Conservation (phyloP, 92 coral and sea anemone genomes). For the Palythoa grandiflora region DNA sequence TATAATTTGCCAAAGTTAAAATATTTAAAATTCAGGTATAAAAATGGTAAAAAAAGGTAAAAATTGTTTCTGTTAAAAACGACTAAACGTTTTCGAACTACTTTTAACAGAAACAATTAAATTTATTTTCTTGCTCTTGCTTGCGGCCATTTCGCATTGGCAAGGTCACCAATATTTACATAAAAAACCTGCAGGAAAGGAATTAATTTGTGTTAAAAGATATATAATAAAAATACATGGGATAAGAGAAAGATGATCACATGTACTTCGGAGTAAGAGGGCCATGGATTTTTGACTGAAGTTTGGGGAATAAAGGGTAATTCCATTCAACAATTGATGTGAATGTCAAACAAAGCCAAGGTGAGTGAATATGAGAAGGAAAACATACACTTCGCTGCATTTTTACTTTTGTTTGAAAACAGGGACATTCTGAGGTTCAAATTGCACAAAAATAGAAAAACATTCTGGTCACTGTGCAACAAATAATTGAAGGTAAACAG, state of each 20-base stretch:
- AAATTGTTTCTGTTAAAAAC: background rate
- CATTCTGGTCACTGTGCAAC: slow-evolving; percentile 7
- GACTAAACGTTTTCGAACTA: background rate
- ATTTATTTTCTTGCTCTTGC: background rate
- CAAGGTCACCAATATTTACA: background rate
- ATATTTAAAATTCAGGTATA: slow-evolving; percentile 1
- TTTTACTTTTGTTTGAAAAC: slow-evolving; percentile 2
- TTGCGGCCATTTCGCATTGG: background rate
- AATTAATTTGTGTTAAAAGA: slow-evolving; percentile 3
- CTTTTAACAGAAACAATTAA: background rate
- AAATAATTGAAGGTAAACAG: background rate
- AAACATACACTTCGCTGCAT: background rate
- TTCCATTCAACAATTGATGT: background rate
- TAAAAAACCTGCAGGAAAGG: background rate
- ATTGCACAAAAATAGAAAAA: background rate
- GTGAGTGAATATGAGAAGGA: background rate
- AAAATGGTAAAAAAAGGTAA: background rate
- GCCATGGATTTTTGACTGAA: background rate
- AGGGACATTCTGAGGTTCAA: background rate
- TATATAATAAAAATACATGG: background rate
- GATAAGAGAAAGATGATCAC: slow-evolving; percentile 4
- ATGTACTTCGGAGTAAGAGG: slow-evolving; percentile 1
- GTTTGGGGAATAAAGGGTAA: slow-evolving; percentile 1
- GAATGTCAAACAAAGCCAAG: background rate
- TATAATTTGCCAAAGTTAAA: background rate